Conservation (phyloP, 2,113 vertebrate genomes). For the Cervus canadensis region DNA sequence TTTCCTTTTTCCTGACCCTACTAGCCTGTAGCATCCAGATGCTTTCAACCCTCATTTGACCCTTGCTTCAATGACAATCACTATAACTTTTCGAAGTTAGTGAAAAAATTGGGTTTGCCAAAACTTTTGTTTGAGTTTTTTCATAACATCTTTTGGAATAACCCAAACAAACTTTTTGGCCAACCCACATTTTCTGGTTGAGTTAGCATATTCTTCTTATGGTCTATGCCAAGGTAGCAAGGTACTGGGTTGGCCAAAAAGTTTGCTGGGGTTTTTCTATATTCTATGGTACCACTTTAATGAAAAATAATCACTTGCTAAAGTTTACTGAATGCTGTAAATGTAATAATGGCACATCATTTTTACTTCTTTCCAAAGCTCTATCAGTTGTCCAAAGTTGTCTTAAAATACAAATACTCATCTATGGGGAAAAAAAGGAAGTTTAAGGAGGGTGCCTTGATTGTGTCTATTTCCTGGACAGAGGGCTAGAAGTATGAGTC, state of each 20-base stretch:
- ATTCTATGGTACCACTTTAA: neutral
- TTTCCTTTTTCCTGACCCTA: neutral
- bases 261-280: neutral
- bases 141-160: neutral
- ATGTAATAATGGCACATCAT: neutral
- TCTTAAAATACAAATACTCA: neutral
- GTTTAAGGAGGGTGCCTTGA: neutral
- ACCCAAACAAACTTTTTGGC: neutral
- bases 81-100: neutral
- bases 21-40: neutral
- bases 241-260: neutral
- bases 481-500: neutral
- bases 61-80: neutral
- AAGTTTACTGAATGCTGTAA: neutral
- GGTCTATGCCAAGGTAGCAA: neutral
- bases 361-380: neutral
- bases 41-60: neutral
- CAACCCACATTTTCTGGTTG: neutral
- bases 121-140: neutral
- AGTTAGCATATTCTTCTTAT: neutral
- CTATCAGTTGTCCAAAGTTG: neutral
- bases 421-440: neutral
- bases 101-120: neutral
- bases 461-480: neutral
- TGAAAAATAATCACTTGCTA: neutral